Conservation (phyloP, 1,140 invertebrate species). For the Lithobius niger region DNA sequence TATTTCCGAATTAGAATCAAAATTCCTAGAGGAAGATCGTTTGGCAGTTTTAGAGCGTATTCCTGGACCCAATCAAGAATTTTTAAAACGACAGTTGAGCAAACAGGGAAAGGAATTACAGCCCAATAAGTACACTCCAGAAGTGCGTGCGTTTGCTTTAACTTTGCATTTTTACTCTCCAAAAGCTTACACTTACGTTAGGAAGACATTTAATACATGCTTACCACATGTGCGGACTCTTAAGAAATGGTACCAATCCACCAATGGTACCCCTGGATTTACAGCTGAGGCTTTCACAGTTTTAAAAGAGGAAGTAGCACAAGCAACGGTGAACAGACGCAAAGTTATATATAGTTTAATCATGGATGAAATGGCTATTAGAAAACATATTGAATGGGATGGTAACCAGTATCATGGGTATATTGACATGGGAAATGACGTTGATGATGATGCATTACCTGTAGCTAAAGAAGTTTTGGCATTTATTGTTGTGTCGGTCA, state of each 20-base stretch:
- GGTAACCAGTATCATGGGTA: conserved; percentile 12
- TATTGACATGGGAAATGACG: conserved; percentile 7
- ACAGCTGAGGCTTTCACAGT: conserved; percentile 26
- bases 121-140: background rate
- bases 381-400: conserved; percentile 14
- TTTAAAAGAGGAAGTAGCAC: conserved; percentile 21
- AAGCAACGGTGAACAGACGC: conserved; percentile 3
- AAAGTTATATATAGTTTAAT: conserved; percentile 12
- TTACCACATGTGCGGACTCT: conserved; percentile 31
- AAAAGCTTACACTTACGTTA: conserved; percentile 30
- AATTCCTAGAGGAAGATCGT: background rate
- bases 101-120: background rate
- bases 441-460: conserved; percentile 20
- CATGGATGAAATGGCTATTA: conserved; percentile 16
- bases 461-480: conserved; percentile 26
- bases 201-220: conserved; percentile 25
- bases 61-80: background rate
- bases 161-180: conserved; percentile 31
- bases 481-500: conserved; percentile 24
- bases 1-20: background rate
- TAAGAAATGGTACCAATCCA: conserved; percentile 28
- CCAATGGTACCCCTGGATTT: conserved; percentile 29
- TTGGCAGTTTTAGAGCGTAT: background rate
- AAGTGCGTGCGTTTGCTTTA: conserved; percentile 24
- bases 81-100: background rate